These are phyloP conservation scores for Ophiothrix spiculata DNA, from an alignment of 35 echinoderm and acorn worm species.

Conservation along the genomic window DNA sequence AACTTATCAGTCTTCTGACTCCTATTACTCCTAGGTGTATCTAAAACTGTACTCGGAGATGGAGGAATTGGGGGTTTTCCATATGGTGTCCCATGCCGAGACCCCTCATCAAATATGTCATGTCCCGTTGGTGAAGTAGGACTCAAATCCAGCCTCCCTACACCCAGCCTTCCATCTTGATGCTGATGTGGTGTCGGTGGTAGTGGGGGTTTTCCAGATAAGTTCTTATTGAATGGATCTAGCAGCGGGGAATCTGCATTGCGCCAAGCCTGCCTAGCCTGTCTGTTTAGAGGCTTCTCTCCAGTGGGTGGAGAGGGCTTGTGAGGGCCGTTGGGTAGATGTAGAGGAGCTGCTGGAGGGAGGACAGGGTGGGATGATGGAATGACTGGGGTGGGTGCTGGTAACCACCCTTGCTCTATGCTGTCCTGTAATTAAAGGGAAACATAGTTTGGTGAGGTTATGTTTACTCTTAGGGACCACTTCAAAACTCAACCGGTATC, in stretches of 20 bases:
- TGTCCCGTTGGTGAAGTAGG: neutral
- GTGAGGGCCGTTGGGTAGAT: constrained; percentile 16
- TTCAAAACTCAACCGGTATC: too few relatives aligned
- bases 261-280: constrained; percentile 85
- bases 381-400: constrained; percentile 67
- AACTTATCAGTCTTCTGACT: constrained; percentile 70
- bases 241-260: constrained; percentile 52
- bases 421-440: constrained; percentile 30
- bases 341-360: constrained; percentile 27
- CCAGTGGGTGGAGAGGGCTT: constrained; percentile 37
- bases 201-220: constrained; percentile 58
- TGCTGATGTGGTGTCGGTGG: constrained; percentile 38
- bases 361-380: constrained; percentile 56
- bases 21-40: constrained; percentile 65
- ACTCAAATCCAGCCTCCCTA: neutral
- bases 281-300: constrained; percentile 47
- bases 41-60: constrained; percentile 23
- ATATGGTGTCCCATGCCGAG: neutral
- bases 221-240: neutral
- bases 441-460: too few relatives aligned
- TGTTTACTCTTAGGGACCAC: too few relatives aligned
- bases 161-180: neutral
- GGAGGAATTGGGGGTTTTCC: constrained; percentile 91
- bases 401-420: constrained; percentile 67
- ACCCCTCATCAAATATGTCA: neutral